A percentile compares a stretch with the other conserved stretches of the same genome.
Evolutionary conservation across 2,888 invertebrate species (phyloP).

Genomic region (Biston stratarius): DNA sequence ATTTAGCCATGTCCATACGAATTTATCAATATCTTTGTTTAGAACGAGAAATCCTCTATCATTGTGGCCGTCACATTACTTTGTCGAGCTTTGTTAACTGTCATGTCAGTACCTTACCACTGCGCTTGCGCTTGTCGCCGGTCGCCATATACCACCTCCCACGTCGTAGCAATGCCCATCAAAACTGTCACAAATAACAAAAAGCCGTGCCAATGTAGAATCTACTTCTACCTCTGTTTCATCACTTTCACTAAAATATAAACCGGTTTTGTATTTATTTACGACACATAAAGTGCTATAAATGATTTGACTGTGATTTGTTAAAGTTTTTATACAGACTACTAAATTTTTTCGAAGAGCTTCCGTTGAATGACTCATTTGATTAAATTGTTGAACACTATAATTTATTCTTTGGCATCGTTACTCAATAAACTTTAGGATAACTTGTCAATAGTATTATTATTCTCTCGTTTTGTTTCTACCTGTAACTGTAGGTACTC

Average conservation of each 20-base stretch:
- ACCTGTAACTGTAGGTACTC: no score
- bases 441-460: not conserved
- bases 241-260: slow-evolving; percentile 30
- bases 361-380: slow-evolving; percentile 13
- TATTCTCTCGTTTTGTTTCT: no score
- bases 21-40: slow-evolving; percentile 6
- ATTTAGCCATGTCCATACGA: slow-evolving; percentile 4
- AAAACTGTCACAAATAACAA: slow-evolving; percentile 47
- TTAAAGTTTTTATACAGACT: not conserved
- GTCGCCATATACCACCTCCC: slow-evolving; percentile 64
- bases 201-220: slow-evolving; percentile 19
- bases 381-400: not conserved
- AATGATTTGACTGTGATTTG: slow-evolving; percentile 6
- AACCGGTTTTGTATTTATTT: slow-evolving; percentile 17
- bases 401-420: not conserved
- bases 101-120: slow-evolving; percentile 60
- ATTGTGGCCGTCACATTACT: slow-evolving; percentile 51
- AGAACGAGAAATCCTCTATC: slow-evolving; percentile 36
- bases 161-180: slow-evolving; percentile 51
- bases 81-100: slow-evolving; percentile 59
- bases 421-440: not conserved
- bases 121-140: slow-evolving; percentile 59
- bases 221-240: not conserved
- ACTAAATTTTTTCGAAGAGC: not conserved
- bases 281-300: slow-evolving; percentile 3